These are phyloP conservation scores for Andrena bucephala DNA, from an alignment of 2,888 invertebrate genomes.

Conservation along the genomic window DNA sequence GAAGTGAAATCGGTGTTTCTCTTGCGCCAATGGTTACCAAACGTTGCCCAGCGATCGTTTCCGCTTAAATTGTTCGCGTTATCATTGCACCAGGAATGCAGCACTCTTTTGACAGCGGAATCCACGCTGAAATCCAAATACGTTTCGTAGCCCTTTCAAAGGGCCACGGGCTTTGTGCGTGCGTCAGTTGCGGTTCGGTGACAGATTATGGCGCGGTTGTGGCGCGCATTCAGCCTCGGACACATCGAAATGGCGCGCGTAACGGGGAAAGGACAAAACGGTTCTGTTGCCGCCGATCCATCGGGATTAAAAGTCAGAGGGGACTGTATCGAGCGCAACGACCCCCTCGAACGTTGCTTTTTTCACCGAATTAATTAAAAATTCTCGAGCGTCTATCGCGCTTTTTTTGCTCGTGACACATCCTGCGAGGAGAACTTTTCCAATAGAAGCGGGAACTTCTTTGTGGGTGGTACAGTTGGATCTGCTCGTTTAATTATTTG, in stretches of 20 bases:
- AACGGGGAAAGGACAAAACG: background rate
- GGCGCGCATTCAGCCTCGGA: slow-evolving; percentile 20
- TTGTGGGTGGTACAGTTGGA: slow-evolving; percentile 9
- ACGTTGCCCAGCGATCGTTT: background rate
- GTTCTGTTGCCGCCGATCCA: slow-evolving; percentile 18
- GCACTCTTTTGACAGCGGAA: background rate
- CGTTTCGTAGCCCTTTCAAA: slow-evolving; percentile 16
- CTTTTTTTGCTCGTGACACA: background rate
- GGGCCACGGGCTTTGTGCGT: slow-evolving; percentile 33
- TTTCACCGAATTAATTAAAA: slow-evolving; percentile 34
- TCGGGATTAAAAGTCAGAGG: slow-evolving; percentile 42
- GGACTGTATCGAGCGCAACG: no score
- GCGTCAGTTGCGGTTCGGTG: slow-evolving; percentile 50
- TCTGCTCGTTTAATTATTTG: background rate
- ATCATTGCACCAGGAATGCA: slow-evolving; percentile 6
- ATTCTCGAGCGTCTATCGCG: background rate
- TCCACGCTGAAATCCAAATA: slow-evolving; percentile 23
- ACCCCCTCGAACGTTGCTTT: background rate
- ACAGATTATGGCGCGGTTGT: slow-evolving; percentile 52
- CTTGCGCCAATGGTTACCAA: background rate
- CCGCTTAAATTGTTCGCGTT: background rate
- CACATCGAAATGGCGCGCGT: slow-evolving; percentile 30
- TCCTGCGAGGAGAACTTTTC: background rate
- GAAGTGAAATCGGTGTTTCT: background rate
- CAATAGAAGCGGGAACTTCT: slow-evolving; percentile 7